phyloP scores from a whole-genome alignment of 1,140 invertebrate species.

The Drosophila pandora region DNA sequence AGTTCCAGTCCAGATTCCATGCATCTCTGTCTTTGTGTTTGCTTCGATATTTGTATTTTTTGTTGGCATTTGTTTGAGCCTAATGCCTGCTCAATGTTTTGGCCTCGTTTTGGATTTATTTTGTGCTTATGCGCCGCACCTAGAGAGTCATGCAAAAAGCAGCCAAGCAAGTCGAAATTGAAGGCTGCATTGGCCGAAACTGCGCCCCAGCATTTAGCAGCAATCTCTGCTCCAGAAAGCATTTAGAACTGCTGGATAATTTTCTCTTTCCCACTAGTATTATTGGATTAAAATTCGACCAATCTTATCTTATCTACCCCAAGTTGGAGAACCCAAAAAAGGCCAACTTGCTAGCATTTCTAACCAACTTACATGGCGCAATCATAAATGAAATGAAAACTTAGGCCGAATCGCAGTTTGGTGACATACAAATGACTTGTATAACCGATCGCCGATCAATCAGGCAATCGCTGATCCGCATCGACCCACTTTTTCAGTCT shows the following conservation, averaged over 20 bases:
- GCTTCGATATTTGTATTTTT: constrained; percentile 5
- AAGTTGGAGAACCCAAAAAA: background rate
- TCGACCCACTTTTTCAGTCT: constrained; percentile 47
- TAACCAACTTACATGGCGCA: constrained; percentile 14
- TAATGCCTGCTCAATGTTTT: constrained; percentile 53
- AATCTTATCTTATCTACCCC: constrained; percentile 51
- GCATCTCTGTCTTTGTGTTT: constrained; percentile 5
- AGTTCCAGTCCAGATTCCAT: background rate
- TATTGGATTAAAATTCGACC: constrained; percentile 18
- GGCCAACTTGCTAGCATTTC: constrained; percentile 2
- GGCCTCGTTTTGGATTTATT: constrained; percentile 46
- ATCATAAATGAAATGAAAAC: constrained; percentile 3
- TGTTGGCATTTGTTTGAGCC: constrained; percentile 16
- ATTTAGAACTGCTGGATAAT: constrained; percentile 13
- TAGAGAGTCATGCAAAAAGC: constrained; percentile 22
- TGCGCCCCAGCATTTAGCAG: constrained; percentile 6
- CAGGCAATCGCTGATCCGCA: constrained; percentile 40
- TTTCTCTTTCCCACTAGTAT: background rate
- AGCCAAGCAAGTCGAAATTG: constrained; percentile 53
- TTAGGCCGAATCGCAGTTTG: constrained; percentile 16
- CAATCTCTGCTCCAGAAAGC: constrained; percentile 41
- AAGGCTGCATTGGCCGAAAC: constrained; percentile 40
- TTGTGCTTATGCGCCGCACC: constrained; percentile 42
- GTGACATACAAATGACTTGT: constrained; percentile 55
- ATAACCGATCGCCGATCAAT: constrained; percentile 38